A percentile compares a stretch with the other conserved stretches of the same genome.
Evolutionary conservation across 2,797 vertebrate genomes (phyloP).

Genomic region (Crocodylus rhombifer): DNA sequence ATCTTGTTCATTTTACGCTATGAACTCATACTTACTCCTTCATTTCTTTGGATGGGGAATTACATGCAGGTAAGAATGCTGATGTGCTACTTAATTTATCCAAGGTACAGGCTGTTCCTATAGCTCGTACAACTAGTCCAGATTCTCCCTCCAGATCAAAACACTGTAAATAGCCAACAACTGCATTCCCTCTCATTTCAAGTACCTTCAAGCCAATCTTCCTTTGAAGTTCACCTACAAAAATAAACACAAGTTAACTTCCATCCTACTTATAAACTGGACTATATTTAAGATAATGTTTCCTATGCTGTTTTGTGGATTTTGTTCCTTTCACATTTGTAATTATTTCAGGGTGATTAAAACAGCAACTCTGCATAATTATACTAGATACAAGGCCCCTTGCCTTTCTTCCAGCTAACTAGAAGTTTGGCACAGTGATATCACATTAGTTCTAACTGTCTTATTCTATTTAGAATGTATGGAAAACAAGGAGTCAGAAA

Average conservation of each 20-base stretch:
- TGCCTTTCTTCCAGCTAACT: background rate
- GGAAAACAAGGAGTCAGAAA: no score
- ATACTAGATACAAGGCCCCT: background rate
- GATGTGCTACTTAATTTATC: constrained; percentile 92
- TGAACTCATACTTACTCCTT: constrained; percentile 96
- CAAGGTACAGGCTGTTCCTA: constrained; percentile 97
- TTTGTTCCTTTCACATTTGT: background rate
- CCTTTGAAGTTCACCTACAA: constrained; percentile 94
- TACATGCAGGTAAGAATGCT: constrained; percentile 88
- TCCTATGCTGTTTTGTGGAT: background rate
- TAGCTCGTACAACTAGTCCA: constrained; percentile 96
- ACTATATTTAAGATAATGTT: background rate
- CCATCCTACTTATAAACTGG: background rate
- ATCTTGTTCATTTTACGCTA: constrained; percentile 52
- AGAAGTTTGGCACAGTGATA: rapidly evolving
- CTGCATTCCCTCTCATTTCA: constrained; percentile 98
- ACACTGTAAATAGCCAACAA: constrained; percentile 98
- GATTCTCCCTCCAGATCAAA: constrained; percentile 99
- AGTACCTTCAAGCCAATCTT: constrained; percentile 98
- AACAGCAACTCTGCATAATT: background rate
- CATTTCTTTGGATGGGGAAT: constrained; percentile 96
- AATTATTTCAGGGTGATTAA: background rate
- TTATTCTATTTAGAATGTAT: background rate
- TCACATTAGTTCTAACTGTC: rapidly evolving
- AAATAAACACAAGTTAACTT: constrained; percentile 24